phyloP scores from a whole-genome alignment of 1,140 invertebrate species.

The Pseudomyrmex sp. region DNA sequence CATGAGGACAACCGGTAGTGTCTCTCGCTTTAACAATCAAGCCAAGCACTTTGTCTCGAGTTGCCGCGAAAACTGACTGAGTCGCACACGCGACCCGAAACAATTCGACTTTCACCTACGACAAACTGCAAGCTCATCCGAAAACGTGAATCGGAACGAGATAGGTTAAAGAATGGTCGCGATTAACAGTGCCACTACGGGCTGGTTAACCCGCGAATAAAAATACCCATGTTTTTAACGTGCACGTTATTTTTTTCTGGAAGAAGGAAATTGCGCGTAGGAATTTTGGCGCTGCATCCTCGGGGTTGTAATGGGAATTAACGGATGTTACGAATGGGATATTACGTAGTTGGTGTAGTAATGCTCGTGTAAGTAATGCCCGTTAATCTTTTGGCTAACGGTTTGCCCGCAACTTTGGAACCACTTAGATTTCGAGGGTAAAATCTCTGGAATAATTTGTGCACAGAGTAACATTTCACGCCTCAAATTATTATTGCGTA shows the following conservation, averaged over 20 bases:
- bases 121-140: constrained; percentile 15
- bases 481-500: constrained; percentile 1
- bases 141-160: background rate
- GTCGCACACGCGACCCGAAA: constrained; percentile 29
- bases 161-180: constrained; percentile 26
- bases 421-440: background rate
- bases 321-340: constrained; percentile 37
- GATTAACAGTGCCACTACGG: constrained; percentile 11
- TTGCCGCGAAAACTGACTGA: constrained; percentile 35
- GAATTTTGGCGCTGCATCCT: constrained; percentile 6
- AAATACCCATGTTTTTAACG: background rate
- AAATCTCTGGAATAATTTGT: background rate
- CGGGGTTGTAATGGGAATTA: constrained; percentile 31
- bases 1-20: constrained; percentile 37
- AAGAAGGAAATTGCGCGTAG: background rate
- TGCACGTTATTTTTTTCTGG: background rate
- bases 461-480: background rate
- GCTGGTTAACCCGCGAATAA: background rate
- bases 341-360: constrained; percentile 30
- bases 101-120: constrained; percentile 36
- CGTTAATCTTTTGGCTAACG: constrained; percentile 33
- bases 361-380: constrained; percentile 31
- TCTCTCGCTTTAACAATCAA: constrained; percentile 49
- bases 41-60: constrained; percentile 47
- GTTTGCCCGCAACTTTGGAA: background rate